Base-by-base conservation (phyloP, 1,140 invertebrate species). In the Mycetomoellerius zeteki region DNA sequence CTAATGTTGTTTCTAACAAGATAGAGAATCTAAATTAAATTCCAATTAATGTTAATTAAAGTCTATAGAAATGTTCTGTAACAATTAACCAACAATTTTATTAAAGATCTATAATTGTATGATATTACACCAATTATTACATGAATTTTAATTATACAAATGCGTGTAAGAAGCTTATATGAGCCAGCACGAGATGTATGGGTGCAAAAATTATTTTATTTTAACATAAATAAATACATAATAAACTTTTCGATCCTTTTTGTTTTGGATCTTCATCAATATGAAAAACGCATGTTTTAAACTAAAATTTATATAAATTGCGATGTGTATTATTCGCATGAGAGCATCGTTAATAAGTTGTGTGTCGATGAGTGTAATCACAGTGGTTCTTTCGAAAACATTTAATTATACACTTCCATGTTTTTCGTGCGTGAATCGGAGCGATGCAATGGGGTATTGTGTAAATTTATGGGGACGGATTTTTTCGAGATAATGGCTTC, bases 401-500 rank as follows among this genome's bases (percentile, higher is more conserved):
- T 69, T 47, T 54, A 43, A 52, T 37, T 33, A 1, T 54, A 43
- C 5, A 21, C n/a, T 10, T 14, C 27, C 14, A 14, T 24, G 19
- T 67, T 62, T 86, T 71, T 86, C 19, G 12, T 10, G 47, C 16
- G 24, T 62, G 82, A 90, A 77, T 73, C 69, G 30, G 54, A 56
- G 24, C 78, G 88, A 43, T 43, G 37, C 37, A 19, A 16, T 84
- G 73, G 84, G 64, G 50, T 50, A 58, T 73, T 60, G 65, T 54
- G 52, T 43, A 80, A 78, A 58, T 30, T 43, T 58, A 47, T 24
- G 1, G 47, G 54, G 30, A 82, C 16, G 65, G 33, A 58, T 73
- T 60, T 73, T 90, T 56, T 78, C 89, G 89, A 88, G 72, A 65
- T 82, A 71, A 87, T 90, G 76, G 14, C 60, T 65, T 77, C 76